Percentiles rank a stretch among this genome's conserved stretches.
These are phyloP conservation scores for Gobius niger DNA, from an alignment of 2,113 vertebrate species.

Conservation along the genomic window DNA sequence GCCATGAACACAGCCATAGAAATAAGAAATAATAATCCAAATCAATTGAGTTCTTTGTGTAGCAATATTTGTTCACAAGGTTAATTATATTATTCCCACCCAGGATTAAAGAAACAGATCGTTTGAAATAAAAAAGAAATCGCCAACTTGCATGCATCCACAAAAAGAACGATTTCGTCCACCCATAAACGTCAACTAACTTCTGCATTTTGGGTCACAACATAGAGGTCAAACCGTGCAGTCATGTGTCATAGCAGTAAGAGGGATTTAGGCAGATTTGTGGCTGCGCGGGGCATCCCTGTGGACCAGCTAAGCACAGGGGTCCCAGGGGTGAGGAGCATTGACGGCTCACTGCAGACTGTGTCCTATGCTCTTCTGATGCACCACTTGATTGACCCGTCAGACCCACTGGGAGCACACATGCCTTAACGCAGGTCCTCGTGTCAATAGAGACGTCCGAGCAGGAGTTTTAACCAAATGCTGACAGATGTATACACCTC, in stretches of 20 bases:
- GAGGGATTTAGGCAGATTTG: slow-evolving; percentile 67
- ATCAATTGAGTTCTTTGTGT: too few species aligned
- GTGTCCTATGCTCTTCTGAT: slow-evolving; percentile 58
- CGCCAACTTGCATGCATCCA: too few species aligned
- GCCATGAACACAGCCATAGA: too few species aligned
- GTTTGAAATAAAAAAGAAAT: too few species aligned
- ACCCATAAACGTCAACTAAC: not conserved
- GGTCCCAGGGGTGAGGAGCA: slow-evolving; percentile 58
- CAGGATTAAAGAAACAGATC: too few species aligned
- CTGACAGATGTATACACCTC: slow-evolving; percentile 14
- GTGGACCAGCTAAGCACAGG: slow-evolving; percentile 29
- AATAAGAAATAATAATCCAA: too few species aligned
- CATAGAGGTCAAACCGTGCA: slow-evolving; percentile 26
- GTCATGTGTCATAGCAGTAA: slow-evolving; percentile 59
- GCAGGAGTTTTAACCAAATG: slow-evolving; percentile 27
- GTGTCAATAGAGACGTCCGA: slow-evolving; percentile 4
- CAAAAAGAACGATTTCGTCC: not conserved
- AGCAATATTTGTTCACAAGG: too few species aligned
- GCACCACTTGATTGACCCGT: slow-evolving; percentile 74
- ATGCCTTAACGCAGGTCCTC: slow-evolving; percentile 52
- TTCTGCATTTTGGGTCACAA: not conserved
- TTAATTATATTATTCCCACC: too few species aligned
- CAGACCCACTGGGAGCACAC: slow-evolving; percentile 41
- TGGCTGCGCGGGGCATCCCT: slow-evolving; percentile 39
- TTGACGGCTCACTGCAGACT: slow-evolving; percentile 61